Percentiles rank a stretch among this genome's conserved stretches.
Evolutionary conservation across 2,888 invertebrate species (phyloP).

Genomic region (Sialis fuliginosa): DNA sequence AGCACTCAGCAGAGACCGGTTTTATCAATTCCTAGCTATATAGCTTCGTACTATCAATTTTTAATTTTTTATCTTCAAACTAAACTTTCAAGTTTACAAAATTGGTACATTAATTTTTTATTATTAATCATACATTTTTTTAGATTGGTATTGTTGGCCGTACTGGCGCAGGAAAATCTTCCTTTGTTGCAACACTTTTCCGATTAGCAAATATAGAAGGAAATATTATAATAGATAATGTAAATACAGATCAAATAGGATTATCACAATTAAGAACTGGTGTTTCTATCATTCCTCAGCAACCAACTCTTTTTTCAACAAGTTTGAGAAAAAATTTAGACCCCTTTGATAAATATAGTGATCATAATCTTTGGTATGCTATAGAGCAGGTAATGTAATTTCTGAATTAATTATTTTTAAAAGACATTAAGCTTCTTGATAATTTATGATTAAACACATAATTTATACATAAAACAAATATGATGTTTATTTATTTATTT

Average conservation of each 20-base stretch:
- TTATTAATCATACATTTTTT: neutral
- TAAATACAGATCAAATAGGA: constrained; percentile 52
- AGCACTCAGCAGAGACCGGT: too few species aligned
- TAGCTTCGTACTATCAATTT: too few species aligned
- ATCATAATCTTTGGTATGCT: constrained; percentile 59
- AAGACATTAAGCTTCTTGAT: too few species aligned
- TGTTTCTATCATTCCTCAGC: constrained; percentile 87
- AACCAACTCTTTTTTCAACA: constrained; percentile 72
- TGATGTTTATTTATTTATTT: too few species aligned
- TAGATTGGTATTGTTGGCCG: constrained; percentile 74
- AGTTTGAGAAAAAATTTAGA: constrained; percentile 73
- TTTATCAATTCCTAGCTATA: too few species aligned
- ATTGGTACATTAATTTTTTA: too few species aligned
- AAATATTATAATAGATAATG: constrained; percentile 52
- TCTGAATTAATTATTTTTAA: too few species aligned
- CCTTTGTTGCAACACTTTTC: constrained; percentile 68
- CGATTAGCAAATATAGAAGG: constrained; percentile 66
- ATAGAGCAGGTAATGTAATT: constrained; percentile 33
- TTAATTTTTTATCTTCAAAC: too few species aligned
- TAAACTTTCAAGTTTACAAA: too few species aligned
- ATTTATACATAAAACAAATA: too few species aligned
- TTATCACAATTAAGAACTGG: constrained; percentile 59
- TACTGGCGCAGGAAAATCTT: constrained; percentile 79
- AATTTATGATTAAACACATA: too few species aligned
- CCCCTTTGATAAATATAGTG: constrained; percentile 57